A percentile compares a stretch with the other conserved stretches of the same genome.
phyloP scores from a whole-genome alignment of 2,797 vertebrate species.

The Mallotus villosus region DNA sequence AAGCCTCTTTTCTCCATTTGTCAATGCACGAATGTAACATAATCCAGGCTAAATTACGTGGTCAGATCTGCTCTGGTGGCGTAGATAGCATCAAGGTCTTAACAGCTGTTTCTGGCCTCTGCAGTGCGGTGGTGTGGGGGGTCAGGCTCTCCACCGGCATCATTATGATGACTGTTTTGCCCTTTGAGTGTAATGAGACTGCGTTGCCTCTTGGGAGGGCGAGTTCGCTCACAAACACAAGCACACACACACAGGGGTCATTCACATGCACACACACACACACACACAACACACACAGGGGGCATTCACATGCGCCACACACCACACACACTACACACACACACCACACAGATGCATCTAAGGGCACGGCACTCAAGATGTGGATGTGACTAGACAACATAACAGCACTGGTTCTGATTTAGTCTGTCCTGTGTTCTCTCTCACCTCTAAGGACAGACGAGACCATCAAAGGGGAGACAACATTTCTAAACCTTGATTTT shows the following conservation, averaged over 20 bases:
- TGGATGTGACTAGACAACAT: slow-evolving; percentile 55
- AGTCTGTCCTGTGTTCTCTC: background rate
- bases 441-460: slow-evolving; percentile 17
- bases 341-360: slow-evolving; percentile 14
- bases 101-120: slow-evolving; percentile 55
- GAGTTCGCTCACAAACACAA: slow-evolving; percentile 10
- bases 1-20: slow-evolving; percentile 69
- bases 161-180: slow-evolving; percentile 72
- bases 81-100: slow-evolving; percentile 50
- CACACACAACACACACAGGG: background rate
- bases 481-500: slow-evolving; percentile 13
- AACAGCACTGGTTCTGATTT: slow-evolving; percentile 55
- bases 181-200: slow-evolving; percentile 73
- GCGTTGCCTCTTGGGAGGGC: slow-evolving; percentile 37
- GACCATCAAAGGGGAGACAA: slow-evolving; percentile 28
- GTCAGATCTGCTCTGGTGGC: slow-evolving; percentile 44
- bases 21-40: slow-evolving; percentile 50
- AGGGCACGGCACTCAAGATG: slow-evolving; percentile 38
- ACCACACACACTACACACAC: slow-evolving; percentile 13
- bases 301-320: background rate
- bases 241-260: slow-evolving; percentile 1
- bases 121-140: slow-evolving; percentile 49
- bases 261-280: slow-evolving; percentile 17
- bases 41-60: slow-evolving; percentile 61
- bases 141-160: no score